phyloP scores from a whole-genome alignment of 2,888 invertebrate species.

The Stomorhina lunata region DNA sequence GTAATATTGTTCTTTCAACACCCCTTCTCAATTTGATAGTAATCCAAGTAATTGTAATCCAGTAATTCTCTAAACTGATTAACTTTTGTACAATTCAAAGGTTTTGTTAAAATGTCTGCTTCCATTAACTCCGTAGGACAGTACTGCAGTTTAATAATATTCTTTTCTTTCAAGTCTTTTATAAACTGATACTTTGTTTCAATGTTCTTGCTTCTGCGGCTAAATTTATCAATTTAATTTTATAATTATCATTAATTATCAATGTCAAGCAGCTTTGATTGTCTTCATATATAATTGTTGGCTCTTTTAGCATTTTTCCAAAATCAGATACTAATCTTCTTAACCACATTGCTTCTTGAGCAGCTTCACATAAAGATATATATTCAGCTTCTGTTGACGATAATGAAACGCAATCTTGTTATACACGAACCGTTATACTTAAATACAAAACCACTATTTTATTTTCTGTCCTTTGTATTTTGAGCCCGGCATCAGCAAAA shows the following conservation, averaged over 20 bases:
- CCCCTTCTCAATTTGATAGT: neutral
- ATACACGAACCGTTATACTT: neutral
- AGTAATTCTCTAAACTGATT: neutral
- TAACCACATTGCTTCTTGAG: slow-evolving; percentile 13
- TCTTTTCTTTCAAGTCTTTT: neutral
- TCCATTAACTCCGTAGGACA: neutral
- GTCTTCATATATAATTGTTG: slow-evolving; percentile 10
- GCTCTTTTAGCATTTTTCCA: neutral
- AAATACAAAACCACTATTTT: slow-evolving; percentile 25
- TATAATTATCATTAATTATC: neutral
- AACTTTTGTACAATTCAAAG: neutral
- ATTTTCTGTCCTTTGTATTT: slow-evolving; percentile 44
- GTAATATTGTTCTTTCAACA: neutral
- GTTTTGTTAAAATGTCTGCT: neutral
- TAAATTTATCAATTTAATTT: too few species aligned
- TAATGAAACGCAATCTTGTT: slow-evolving; percentile 1
- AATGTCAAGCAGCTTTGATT: slow-evolving; percentile 26
- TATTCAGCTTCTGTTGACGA: slow-evolving; percentile 27
- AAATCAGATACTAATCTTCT: neutral
- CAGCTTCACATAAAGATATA: slow-evolving; percentile 1
- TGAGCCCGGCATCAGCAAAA: slow-evolving; percentile 52
- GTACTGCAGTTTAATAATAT: neutral
- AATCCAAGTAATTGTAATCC: too few species aligned
- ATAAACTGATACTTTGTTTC: neutral
- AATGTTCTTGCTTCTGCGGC: slow-evolving; percentile 3